phyloP scores from a whole-genome alignment of 2,797 vertebrate genomes.

The Thripadectes ignobilis region DNA sequence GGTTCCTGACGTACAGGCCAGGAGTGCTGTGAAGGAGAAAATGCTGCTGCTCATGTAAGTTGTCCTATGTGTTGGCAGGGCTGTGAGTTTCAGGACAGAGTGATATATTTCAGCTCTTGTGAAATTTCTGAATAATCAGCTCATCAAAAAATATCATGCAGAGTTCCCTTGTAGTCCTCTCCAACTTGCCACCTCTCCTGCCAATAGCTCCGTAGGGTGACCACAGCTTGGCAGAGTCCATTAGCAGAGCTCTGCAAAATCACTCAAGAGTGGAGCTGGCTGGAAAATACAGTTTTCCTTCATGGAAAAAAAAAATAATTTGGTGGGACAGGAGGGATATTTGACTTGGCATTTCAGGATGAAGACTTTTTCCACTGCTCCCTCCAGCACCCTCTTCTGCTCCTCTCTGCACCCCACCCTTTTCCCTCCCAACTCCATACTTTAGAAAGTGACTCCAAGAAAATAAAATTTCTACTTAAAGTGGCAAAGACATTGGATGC shows the following conservation, averaged over 20 bases:
- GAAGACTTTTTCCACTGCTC: not conserved
- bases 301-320: not conserved
- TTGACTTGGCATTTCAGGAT: not conserved
- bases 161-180: slow-evolving; percentile 60
- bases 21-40: slow-evolving; percentile 3
- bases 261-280: slow-evolving; percentile 10
- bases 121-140: slow-evolving; percentile 67
- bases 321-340: not conserved
- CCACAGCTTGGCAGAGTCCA: slow-evolving; percentile 52
- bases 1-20: not conserved
- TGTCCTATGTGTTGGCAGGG: slow-evolving; percentile 47
- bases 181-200: slow-evolving; percentile 53
- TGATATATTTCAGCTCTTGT: slow-evolving; percentile 52
- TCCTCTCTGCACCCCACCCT: not conserved
- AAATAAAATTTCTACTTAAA: not conserved
- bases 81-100: slow-evolving; percentile 36
- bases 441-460: not conserved
- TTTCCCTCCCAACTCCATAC: not conserved
- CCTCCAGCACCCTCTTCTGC: not conserved
- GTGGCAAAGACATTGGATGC: not conserved
- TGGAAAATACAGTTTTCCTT: not conserved
- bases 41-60: slow-evolving; percentile 20
- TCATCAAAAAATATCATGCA: slow-evolving; percentile 66
- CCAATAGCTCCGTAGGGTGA: slow-evolving; percentile 52
- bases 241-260: slow-evolving; percentile 56